A percentile compares a stretch with the other conserved stretches of the same genome.
Conservation (phyloP, 2,888 invertebrate species). For the Cabera pusaria region DNA sequence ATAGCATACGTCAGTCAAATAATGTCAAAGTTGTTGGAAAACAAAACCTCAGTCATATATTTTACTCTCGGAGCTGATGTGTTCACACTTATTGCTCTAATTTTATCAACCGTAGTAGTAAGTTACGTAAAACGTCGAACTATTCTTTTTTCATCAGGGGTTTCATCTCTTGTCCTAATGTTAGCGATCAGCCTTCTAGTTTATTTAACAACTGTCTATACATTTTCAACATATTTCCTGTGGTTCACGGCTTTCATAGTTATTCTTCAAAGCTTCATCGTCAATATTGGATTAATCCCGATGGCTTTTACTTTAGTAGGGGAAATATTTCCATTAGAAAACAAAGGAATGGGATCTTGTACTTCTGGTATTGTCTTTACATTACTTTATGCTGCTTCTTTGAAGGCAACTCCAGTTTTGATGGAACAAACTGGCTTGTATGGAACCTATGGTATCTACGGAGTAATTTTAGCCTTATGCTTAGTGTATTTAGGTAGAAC, state of each 20-base stretch:
- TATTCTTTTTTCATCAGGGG: constrained; percentile 40
- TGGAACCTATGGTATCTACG: constrained; percentile 43
- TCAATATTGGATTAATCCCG: constrained; percentile 42
- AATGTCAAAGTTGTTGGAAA: constrained; percentile 38
- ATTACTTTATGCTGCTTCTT: constrained; percentile 35
- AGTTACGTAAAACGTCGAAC: constrained; percentile 39
- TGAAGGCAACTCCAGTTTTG: constrained; percentile 46
- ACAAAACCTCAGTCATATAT: constrained; percentile 40
- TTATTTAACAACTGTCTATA: constrained; percentile 32
- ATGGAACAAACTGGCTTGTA: constrained; percentile 39
- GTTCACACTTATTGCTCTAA: constrained; percentile 36
- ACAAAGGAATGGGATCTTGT: constrained; percentile 42
- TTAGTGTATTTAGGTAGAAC: constrained; percentile 39
- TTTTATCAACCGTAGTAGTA: constrained; percentile 38
- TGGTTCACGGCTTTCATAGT: constrained; percentile 43
- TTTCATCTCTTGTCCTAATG: constrained; percentile 37
- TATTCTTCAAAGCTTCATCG: constrained; percentile 38
- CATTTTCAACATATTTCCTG: constrained; percentile 13
- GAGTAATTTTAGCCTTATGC: constrained; percentile 33
- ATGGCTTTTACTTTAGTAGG: constrained; percentile 38
- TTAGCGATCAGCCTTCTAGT: constrained; percentile 35
- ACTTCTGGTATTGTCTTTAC: constrained; percentile 43
- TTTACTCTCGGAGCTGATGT: constrained; percentile 44
- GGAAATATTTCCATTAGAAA: constrained; percentile 51
- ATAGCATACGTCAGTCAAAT: constrained; percentile 45